Evolutionary conservation across 2,797 vertebrate genomes (phyloP).

Genomic region (Enteromius thamalakanensis): DNA sequence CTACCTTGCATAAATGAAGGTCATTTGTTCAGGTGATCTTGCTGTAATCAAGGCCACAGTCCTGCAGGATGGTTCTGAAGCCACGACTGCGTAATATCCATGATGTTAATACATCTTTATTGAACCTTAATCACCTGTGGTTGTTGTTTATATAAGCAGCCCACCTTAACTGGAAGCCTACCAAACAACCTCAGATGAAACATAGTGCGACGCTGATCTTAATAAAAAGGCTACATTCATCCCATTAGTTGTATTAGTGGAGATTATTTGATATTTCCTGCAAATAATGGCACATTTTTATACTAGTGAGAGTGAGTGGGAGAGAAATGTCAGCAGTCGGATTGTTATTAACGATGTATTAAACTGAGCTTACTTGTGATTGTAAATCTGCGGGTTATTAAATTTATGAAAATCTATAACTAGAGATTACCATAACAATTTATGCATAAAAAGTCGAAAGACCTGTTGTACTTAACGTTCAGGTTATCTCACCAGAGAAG

Average conservation of each 20-base stretch:
- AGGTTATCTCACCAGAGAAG: not conserved
- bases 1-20: constrained; percentile 11
- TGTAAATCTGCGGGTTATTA: constrained; percentile 33
- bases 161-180: not conserved
- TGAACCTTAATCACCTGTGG: constrained; percentile 6
- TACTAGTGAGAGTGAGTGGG: constrained; percentile 10
- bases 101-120: constrained; percentile 30
- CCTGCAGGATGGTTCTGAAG: not conserved
- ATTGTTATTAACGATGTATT: constrained; percentile 13
- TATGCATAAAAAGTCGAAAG: constrained; percentile 20
- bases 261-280: constrained; percentile 14
- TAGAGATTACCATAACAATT: not conserved
- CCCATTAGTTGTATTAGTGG: not conserved
- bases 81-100: constrained; percentile 4
- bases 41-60: constrained; percentile 14
- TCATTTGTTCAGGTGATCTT: constrained; percentile 5
- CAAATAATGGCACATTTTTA: constrained; percentile 8
- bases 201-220: not conserved
- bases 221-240: not conserved
- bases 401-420: constrained; percentile 22
- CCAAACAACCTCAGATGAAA: not conserved
- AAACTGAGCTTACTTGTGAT: constrained; percentile 9
- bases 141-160: constrained; percentile 4
- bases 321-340: constrained; percentile 29
- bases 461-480: not conserved